Conservation (phyloP, 2,888 invertebrate species). For the Lithophane semibrunnea region DNA sequence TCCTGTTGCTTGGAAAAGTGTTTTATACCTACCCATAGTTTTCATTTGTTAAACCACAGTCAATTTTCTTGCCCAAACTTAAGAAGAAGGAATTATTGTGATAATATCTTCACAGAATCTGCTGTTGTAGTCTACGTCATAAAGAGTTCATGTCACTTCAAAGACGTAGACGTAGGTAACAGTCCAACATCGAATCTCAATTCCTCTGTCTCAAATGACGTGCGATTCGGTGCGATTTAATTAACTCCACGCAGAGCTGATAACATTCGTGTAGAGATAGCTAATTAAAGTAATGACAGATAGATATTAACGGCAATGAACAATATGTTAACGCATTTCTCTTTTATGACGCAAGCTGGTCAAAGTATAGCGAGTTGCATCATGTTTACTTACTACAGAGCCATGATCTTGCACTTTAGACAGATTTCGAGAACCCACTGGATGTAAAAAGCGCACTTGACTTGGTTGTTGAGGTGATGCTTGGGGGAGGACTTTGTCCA, state of each 20-base stretch:
- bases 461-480: neutral
- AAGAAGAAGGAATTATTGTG: neutral
- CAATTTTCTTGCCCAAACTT: no score
- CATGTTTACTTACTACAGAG: neutral
- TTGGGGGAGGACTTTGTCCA: neutral
- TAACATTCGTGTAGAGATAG: constrained; percentile 10
- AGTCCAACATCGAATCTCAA: neutral
- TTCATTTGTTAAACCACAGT: neutral
- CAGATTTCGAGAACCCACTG: neutral
- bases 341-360: constrained; percentile 22
- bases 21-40: neutral
- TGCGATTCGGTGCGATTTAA: neutral
- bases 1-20: neutral
- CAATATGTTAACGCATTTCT: constrained; percentile 31
- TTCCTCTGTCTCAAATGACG: constrained; percentile 6
- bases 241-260: constrained; percentile 14
- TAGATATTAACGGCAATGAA: constrained; percentile 37
- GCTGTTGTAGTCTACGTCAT: neutral
- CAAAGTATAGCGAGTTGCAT: neutral
- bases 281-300: constrained; percentile 18
- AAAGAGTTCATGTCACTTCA: neutral
- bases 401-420: neutral
- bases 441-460: neutral
- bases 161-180: constrained; percentile 6
- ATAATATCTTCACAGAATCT: neutral